phyloP scores from a whole-genome alignment of 2,113 vertebrate genomes.

The Herpetotheres cachinnans region DNA sequence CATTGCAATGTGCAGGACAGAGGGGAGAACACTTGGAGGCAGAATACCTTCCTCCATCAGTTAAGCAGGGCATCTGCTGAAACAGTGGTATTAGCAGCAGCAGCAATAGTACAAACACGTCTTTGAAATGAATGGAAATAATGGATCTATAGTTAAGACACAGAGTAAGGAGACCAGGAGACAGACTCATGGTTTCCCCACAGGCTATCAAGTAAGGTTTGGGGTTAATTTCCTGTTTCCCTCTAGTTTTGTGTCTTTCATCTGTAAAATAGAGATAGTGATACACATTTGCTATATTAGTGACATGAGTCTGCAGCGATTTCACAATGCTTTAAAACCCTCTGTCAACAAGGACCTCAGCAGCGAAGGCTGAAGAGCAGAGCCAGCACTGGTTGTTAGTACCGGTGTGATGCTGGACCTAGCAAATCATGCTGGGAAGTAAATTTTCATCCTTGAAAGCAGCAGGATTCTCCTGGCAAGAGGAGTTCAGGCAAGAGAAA shows the following conservation, averaged over 20 bases:
- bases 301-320: neutral
- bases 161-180: neutral
- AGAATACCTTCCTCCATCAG: neutral
- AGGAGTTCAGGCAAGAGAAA: neutral
- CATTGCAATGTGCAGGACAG: neutral
- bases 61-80: neutral
- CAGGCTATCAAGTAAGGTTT: neutral
- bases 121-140: neutral
- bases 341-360: neutral
- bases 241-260: neutral
- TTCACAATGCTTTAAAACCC: neutral
- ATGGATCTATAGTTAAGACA: neutral
- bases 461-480: neutral
- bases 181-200: neutral
- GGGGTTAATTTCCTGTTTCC: neutral
- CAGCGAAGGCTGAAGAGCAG: neutral
- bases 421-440: neutral
- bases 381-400: neutral
- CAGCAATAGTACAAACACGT: neutral
- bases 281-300: neutral
- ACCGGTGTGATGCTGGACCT: neutral
- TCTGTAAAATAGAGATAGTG: neutral
- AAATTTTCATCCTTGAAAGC: neutral
- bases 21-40: neutral
- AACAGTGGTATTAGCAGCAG: neutral